Evolutionary conservation across 2,888 invertebrate species (phyloP).

Genomic region (Rhagonycha fulva): DNA sequence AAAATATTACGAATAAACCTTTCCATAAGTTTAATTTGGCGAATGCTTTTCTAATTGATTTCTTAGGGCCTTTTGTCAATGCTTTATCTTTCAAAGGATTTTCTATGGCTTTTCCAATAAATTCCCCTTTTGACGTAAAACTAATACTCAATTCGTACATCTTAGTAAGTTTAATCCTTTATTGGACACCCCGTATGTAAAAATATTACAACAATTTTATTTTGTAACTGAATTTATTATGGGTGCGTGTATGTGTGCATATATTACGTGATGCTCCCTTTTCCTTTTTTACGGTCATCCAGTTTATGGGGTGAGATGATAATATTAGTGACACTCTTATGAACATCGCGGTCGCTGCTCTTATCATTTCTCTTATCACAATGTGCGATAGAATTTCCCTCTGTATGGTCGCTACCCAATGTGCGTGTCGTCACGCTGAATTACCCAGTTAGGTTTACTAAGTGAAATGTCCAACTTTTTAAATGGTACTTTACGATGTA

Average conservation of each 20-base stretch:
- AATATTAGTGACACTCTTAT: constrained; percentile 51
- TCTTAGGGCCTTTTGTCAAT: background rate
- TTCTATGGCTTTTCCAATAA: background rate
- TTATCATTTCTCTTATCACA: constrained; percentile 48
- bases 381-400: constrained; percentile 42
- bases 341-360: constrained; percentile 42
- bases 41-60: background rate
- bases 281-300: constrained; percentile 53
- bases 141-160: background rate
- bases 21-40: background rate
- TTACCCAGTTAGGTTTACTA: constrained; percentile 21
- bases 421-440: constrained; percentile 24
- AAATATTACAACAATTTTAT: background rate
- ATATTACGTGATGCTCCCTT: constrained; percentile 34
- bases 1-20: background rate
- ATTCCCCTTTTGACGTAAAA: background rate
- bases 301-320: constrained; percentile 52
- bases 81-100: background rate
- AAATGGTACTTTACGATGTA: background rate
- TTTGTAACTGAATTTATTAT: background rate
- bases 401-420: constrained; percentile 35
- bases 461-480: constrained; percentile 19
- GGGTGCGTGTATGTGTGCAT: constrained; percentile 7
- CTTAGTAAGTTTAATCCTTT: background rate
- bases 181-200: background rate